Evolutionary conservation across 2,888 invertebrate genomes (phyloP), one percentile per base, ranked within the genome.

Genomic region (Troilus luridus): DNA sequence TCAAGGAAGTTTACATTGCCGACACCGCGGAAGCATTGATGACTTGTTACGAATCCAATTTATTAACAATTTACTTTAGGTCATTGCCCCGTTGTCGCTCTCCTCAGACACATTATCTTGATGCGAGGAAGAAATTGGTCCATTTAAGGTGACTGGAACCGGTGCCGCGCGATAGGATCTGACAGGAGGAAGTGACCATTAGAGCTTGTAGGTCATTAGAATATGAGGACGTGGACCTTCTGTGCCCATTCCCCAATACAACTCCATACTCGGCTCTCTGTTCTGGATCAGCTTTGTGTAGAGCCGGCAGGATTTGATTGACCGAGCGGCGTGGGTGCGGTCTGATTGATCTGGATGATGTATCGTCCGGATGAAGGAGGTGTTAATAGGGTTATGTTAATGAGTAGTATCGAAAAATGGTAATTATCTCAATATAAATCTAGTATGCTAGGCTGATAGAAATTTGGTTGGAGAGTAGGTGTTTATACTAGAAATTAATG

Each of bases 171-270:
- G 54, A n/a, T 12, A 10, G 56, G 56, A 56, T n/a, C 56, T n/a
- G 85, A 85, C 85, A 54, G 21, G 21, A 85, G 85, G 85, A 54
- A 56, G 85, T 58, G 56, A 14, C 56, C 56, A 85, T 85, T 56
- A 85, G 56, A n/a, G 85, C 21, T 85, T 85, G 56, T 85, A 58
- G 85, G 85, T 85, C 85, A 85, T 85, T 85, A 85, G 85, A 85
- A 85, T 85, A 85, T 85, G 56, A 85, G 85, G 85, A 85, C 85
- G 14, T 56, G 56, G 62, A 62, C 59, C 59, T 12, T 12, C 59
- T 24, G 12, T 41, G 72, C 72, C 17, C 72, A 6, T 77, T 77
- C 41, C 41, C 19, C 41, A 14, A 41, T 77, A 14, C 1, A 27
- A 41, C 27, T 8, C 72, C 72, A 41, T 77, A 77, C 72, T 41